Conservation (phyloP, 2,888 invertebrate species). For the Glyphotaelius pellucidus region DNA sequence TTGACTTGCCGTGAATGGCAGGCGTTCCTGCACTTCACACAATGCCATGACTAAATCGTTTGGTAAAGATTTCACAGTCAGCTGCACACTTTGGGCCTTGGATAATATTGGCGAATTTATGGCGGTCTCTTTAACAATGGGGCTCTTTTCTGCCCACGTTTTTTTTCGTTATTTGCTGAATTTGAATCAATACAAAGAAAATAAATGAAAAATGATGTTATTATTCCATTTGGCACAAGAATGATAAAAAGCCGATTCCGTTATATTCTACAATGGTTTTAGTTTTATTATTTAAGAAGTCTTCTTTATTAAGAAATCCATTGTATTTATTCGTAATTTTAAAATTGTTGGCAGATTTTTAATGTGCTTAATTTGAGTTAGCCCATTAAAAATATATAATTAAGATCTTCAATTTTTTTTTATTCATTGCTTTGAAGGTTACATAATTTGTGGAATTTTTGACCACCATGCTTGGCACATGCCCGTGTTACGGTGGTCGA, state of each 20-base stretch:
- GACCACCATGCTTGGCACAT: too few species aligned
- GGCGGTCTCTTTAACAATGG: conserved; percentile 14
- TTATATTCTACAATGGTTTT: conserved; percentile 4
- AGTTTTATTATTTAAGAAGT: not conserved
- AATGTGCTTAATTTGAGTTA: too few species aligned
- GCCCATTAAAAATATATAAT: too few species aligned
- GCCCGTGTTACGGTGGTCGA: too few species aligned
- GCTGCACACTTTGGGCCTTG: conserved; percentile 12
- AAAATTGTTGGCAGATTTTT: not conserved
- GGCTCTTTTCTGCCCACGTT: not conserved
- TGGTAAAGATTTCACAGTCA: conserved; percentile 19
- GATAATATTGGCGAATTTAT: conserved; percentile 22
- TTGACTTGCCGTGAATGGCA: not conserved
- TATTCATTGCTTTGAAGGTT: too few species aligned
- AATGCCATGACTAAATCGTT: conserved; percentile 11
- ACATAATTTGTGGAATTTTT: too few species aligned
- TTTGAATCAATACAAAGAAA: conserved; percentile 21
- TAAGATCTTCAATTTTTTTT: too few species aligned
- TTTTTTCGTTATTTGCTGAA: not conserved
- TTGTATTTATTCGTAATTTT: not conserved
- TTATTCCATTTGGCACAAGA: not conserved
- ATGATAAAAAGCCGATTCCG: not conserved
- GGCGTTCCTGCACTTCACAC: not conserved
- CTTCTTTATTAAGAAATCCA: not conserved
- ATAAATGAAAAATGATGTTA: conserved; percentile 20